Base-by-base conservation (phyloP, 1,140 invertebrate species). In the Drosophila arizonae region DNA sequence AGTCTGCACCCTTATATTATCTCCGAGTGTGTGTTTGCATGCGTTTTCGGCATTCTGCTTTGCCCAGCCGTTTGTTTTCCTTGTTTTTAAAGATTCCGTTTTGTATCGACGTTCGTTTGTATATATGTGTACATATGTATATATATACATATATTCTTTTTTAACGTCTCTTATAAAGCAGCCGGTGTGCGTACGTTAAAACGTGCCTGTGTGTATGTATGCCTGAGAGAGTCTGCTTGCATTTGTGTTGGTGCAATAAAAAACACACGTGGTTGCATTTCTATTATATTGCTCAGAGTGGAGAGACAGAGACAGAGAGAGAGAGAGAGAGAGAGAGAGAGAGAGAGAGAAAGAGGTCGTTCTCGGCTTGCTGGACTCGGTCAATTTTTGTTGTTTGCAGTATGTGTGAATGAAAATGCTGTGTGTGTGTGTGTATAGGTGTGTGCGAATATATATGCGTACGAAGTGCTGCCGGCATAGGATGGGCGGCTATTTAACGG, bases 1-100 rank as follows among this genome's bases (percentile, higher is more conserved):
- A n/a, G 26, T 74, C 33, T 24, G n/a, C 30, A 48, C 30, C 26
- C 43, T 33, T 48, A 17, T 43, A 56, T 24, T 24, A 24, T 24
- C 21, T 24, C 17, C 15, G 5, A 33, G 33, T 52, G 6, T 58
- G n/a, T 57, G 17, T 46, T 55, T 48, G 67, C 51, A 45, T 75
- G 50, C 17, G 57, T 82, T 88, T 88, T 88, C 68, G 80, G 73
- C 74, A 78, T 88, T 88, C 57, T 52, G 73, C 74, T 88, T 88
- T 88, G 84, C 70, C 52, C 84, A 77, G 73, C 80, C 88, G 80
- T 88, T 88, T 88, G 84, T 88, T 88, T 88, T 88, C 88, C 84
- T 88, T 88, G 79, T 88, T 88, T 87, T 88, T 57, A 71, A 80
- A 75, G 73, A 88, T 88, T 88, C 74, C 74, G 73, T 80, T 80